These are phyloP conservation scores for Montipora efflorescens DNA, from an alignment of 64 coral and sea anemone species.

Conservation along the genomic window DNA sequence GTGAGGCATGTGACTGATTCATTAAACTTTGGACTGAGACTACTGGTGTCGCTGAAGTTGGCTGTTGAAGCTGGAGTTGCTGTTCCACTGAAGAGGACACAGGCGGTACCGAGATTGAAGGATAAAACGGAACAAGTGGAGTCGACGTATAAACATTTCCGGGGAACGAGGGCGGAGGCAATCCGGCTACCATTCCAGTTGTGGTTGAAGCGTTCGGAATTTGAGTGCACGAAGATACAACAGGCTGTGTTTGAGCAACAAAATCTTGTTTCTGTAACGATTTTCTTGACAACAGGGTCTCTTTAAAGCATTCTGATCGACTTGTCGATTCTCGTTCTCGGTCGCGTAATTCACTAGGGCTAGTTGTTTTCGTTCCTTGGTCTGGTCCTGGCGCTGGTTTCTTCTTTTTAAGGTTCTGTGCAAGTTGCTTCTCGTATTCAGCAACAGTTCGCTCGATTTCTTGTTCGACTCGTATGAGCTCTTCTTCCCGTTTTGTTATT, in stretches of 20 bases:
- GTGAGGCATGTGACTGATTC: neutral
- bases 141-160: neutral
- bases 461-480: neutral
- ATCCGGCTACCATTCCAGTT: too few relatives aligned
- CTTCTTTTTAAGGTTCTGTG: neutral
- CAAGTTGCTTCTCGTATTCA: neutral
- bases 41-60: neutral
- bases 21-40: neutral
- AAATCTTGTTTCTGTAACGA: too few relatives aligned
- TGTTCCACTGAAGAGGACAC: neutral
- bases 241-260: too few relatives aligned
- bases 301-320: too few relatives aligned
- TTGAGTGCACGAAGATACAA: too few relatives aligned
- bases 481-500: neutral
- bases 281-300: too few relatives aligned
- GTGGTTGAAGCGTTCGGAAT: too few relatives aligned
- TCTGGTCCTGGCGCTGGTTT: neutral
- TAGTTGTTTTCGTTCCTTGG: constrained; percentile 2
- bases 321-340: too few relatives aligned
- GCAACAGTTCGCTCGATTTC: constrained; percentile 4
- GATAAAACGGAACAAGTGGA: neutral
- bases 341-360: too few relatives aligned
- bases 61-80: neutral
- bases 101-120: too few relatives aligned
- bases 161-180: too few relatives aligned